A percentile compares a stretch with the other conserved stretches of the same genome.
Evolutionary conservation across 2,113 vertebrate genomes (phyloP).

Genomic region (Trachemys scripta): DNA sequence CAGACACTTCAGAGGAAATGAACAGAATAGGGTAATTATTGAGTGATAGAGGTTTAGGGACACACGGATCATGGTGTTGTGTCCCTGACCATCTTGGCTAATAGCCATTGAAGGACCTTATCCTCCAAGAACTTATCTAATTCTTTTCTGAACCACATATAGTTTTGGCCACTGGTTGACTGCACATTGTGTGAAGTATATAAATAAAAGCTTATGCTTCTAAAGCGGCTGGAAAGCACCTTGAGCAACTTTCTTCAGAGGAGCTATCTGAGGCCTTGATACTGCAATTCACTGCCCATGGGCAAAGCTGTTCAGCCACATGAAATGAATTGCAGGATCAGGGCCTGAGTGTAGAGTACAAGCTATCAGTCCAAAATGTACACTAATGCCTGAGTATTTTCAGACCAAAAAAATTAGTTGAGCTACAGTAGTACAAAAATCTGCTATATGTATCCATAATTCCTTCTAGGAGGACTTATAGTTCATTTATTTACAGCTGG

Average conservation of each 20-base stretch:
- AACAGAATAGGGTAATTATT: not conserved
- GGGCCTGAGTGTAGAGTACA: not conserved
- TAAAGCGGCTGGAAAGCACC: not conserved
- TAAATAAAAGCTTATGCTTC: not conserved
- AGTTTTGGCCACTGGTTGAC: not conserved
- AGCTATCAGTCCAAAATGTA: constrained; percentile 9
- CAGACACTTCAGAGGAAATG: not conserved
- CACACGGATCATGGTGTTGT: not conserved
- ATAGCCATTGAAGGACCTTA: not conserved
- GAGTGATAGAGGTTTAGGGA: not conserved
- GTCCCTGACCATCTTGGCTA: not conserved
- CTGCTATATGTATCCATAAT: not conserved
- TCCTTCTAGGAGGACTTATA: not conserved
- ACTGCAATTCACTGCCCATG: not conserved
- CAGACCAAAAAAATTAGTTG: constrained; percentile 1
- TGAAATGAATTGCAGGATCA: constrained; percentile 12
- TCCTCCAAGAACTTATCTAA: not conserved
- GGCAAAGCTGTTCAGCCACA: not conserved
- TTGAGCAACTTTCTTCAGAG: constrained; percentile 10
- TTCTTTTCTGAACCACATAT: not conserved
- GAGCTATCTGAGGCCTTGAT: not conserved
- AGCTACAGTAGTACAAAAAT: not conserved
- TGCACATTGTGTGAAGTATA: not conserved
- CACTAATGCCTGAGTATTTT: not conserved
- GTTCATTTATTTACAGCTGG: not conserved